Conservation (phyloP, 2,113 vertebrate genomes). For the Pandion haliaetus region DNA sequence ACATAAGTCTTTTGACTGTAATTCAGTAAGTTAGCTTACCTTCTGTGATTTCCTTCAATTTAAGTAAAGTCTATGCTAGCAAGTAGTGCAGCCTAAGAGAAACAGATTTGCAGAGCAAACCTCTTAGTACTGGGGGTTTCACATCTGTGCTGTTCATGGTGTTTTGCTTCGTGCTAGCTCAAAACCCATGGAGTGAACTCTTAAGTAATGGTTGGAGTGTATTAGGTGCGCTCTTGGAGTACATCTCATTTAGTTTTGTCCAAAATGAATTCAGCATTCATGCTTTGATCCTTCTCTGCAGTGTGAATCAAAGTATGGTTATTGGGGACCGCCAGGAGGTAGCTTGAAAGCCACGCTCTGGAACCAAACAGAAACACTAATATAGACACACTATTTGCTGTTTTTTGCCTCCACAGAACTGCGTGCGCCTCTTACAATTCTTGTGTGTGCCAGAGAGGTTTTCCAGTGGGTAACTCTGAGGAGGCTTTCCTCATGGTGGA, state of each 20-base stretch:
- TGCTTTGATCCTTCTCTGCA: neutral
- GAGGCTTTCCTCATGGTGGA: neutral
- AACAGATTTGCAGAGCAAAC: neutral
- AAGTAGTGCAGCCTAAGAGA: neutral
- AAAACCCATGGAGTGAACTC: neutral
- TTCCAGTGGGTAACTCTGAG: neutral
- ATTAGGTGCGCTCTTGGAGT: neutral
- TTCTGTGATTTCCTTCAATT: neutral
- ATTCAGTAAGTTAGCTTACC: neutral
- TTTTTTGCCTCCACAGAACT: neutral
- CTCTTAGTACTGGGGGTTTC: neutral
- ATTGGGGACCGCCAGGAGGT: neutral
- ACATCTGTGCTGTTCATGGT: neutral
- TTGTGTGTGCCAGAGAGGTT: neutral
- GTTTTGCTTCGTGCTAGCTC: neutral
- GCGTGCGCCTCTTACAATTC: neutral
- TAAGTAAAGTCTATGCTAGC: neutral
- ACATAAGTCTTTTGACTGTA: neutral
- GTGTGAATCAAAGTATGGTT: neutral
- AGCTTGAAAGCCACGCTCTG: neutral
- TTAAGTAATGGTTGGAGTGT: neutral
- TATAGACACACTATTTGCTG: accelerated
- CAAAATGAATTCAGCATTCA: neutral
- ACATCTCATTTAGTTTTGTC: neutral
- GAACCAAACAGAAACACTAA: neutral